phyloP scores from a whole-genome alignment of 1,140 invertebrate genomes.

The Schlechtendalia chinensis region DNA sequence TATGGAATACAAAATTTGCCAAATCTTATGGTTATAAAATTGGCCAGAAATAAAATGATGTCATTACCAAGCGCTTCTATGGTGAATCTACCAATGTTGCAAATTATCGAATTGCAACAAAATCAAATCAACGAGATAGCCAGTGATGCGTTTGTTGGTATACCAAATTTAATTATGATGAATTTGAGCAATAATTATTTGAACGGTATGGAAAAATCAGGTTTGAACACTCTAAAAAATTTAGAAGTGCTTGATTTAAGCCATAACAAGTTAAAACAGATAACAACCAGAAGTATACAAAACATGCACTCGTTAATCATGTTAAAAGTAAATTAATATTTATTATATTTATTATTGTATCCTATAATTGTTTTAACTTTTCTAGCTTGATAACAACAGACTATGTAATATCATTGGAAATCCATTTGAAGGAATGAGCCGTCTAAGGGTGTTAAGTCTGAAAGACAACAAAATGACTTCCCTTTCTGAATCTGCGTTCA shows the following conservation, averaged over 20 bases:
- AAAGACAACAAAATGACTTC: conserved; percentile 74
- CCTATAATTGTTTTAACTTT: not conserved
- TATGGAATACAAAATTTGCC: conserved; percentile 74
- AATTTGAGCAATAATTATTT: conserved; percentile 80
- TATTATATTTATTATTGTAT: not conserved
- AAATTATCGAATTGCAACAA: conserved; percentile 75
- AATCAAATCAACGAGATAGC: conserved; percentile 72
- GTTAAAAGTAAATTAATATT: conserved; percentile 62
- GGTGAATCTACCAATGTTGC: conserved; percentile 71
- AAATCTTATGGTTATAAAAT: conserved; percentile 71
- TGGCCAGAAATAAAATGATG: conserved; percentile 62
- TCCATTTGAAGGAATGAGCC: conserved; percentile 77
- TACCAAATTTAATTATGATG: conserved; percentile 74
- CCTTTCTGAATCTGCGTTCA: conserved; percentile 72
- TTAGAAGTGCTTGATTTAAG: conserved; percentile 79
- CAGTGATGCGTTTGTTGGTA: conserved; percentile 72
- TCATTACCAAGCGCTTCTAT: conserved; percentile 70
- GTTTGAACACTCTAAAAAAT: conserved; percentile 68
- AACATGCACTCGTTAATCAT: conserved; percentile 81
- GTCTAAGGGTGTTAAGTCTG: conserved; percentile 75
- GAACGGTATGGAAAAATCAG: conserved; percentile 68
- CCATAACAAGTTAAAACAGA: conserved; percentile 70
- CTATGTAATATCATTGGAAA: conserved; percentile 60
- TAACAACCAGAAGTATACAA: conserved; percentile 65
- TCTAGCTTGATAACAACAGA: conserved; percentile 58